Base-by-base conservation (phyloP, 1,140 invertebrate genomes). In the Carposina sasakii region DNA sequence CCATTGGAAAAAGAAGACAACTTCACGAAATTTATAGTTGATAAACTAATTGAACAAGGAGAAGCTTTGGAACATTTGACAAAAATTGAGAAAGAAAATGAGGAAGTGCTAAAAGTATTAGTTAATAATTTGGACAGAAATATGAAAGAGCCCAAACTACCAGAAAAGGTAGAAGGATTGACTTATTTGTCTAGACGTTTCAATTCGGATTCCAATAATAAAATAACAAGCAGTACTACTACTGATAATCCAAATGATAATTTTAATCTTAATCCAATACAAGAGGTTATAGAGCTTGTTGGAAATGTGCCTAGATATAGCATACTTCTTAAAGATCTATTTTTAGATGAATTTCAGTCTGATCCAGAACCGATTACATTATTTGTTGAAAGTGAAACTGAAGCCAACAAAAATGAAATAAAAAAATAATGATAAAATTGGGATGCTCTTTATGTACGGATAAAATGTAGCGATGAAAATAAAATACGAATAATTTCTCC, bases 31-130 rank as follows among this genome's bases (percentile, higher is more conserved):
- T 77, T 76, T 48, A 54, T 76, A 23, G 76, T 74, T 59, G 68
- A 79, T 1, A 72, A 72, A 42, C 46, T 77, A 21, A 58, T 67
- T 23, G 58, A 72, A 31, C 71, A 77, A 31, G 62, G 58, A n/a
- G 63, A 76, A 58, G 73, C 73, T 1, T 49, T 79, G 42, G 68
- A 75, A 37, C 53, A 74, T 43, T 40, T 79, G 15, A 13, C 74
- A 5, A 63, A 65, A 53, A 36, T 61, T n/a, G 47, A 60, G 10
- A 40, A 66, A 36, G 34, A 40, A 1, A 70, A 60, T 33, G 61
- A 59, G 30, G 60, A 68, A 3, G 16, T 67, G 0, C 63, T 54
- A 1, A 62, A 61, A 46, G 24, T 46, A 21, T 42, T 76, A 15
- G 52, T 71, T n/a, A 57, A 67, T 13, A 64, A 63, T 30, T 8